Conservation (phyloP, 2,888 invertebrate species). For the Theodoxus fluviatilis region DNA sequence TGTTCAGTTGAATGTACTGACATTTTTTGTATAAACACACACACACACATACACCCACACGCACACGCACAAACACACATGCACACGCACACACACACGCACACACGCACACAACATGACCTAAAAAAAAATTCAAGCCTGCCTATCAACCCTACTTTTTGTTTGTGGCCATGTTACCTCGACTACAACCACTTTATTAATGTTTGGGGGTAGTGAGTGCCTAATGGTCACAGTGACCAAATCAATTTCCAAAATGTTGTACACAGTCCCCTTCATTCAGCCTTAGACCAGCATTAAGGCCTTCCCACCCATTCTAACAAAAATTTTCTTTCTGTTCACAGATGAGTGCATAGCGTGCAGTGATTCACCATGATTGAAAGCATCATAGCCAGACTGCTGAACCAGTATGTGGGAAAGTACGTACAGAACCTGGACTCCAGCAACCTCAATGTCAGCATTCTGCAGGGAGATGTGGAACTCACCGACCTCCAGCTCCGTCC, state of each 20-base stretch:
- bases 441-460: conserved; percentile 83
- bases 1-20: too few relatives aligned
- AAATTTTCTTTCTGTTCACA: background rate
- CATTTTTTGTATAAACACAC: background rate
- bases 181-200: too few relatives aligned
- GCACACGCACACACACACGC: background rate
- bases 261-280: too few relatives aligned
- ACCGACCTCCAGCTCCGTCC: conserved; percentile 80
- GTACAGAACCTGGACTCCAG: conserved; percentile 83
- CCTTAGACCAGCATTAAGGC: too few relatives aligned
- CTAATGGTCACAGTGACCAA: background rate
- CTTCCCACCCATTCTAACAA: too few relatives aligned
- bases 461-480: conserved; percentile 74
- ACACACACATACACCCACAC: conserved; percentile 7
- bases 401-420: conserved; percentile 82
- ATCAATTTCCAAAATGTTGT: background rate
- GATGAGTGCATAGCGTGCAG: background rate
- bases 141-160: background rate
- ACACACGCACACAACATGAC: conserved; percentile 11
- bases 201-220: too few relatives aligned
- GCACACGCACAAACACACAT: background rate
- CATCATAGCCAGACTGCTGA: conserved; percentile 79
- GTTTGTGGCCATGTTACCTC: too few relatives aligned
- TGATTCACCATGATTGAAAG: conserved; percentile 51
- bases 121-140: background rate